Evolutionary conservation across 2,888 invertebrate genomes (phyloP).

Genomic region (Steinernema scapterisci): DNA sequence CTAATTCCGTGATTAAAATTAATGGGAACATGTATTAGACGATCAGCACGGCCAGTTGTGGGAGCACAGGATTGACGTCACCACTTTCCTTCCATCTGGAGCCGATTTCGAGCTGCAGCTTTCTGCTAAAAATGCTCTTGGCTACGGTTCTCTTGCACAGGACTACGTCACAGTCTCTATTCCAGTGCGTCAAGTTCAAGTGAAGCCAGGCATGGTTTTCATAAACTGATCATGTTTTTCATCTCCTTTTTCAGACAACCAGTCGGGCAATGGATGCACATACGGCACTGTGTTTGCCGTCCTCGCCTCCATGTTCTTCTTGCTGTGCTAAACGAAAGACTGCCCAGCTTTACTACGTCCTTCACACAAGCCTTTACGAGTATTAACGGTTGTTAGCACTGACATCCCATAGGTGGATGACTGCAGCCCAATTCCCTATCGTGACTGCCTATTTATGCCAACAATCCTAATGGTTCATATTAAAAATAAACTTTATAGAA

Average conservation of each 20-base stretch:
- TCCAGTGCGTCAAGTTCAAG: background rate
- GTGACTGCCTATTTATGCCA: constrained; percentile 4
- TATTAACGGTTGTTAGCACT: constrained; percentile 22
- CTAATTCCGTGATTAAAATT: no score
- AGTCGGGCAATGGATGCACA: background rate
- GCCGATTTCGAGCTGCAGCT: constrained; percentile 39
- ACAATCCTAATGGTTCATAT: background rate
- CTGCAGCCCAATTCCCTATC: background rate
- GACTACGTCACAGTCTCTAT: constrained; percentile 30
- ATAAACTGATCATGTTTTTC: background rate
- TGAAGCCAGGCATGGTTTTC: background rate
- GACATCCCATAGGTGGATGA: background rate
- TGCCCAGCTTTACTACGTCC: background rate
- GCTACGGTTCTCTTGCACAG: constrained; percentile 40
- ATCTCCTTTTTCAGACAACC: no score
- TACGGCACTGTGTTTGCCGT: background rate
- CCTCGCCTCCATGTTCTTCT: background rate
- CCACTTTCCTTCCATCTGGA: constrained; percentile 26
- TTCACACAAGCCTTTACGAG: constrained; percentile 9
- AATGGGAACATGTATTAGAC: background rate
- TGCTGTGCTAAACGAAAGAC: background rate
- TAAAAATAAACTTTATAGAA: no score
- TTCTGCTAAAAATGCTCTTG: constrained; percentile 35
- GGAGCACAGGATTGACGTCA: constrained; percentile 31
- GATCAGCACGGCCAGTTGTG: constrained; percentile 34